phyloP scores from a whole-genome alignment of 2,888 invertebrate genomes.

The Lithophane socia region DNA sequence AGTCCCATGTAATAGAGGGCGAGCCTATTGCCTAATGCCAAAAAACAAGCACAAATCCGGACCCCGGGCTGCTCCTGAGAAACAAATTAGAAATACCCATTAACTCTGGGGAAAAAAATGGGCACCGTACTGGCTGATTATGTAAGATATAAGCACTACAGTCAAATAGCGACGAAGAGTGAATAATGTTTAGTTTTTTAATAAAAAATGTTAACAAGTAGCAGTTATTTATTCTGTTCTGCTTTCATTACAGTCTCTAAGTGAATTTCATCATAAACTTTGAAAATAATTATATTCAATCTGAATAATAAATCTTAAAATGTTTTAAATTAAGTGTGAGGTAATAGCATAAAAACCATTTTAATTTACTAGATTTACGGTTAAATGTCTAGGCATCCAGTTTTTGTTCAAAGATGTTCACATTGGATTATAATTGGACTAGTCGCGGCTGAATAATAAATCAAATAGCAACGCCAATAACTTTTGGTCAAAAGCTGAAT shows the following conservation, averaged over 20 bases:
- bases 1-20: too few relatives aligned
- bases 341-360: constrained; percentile 16
- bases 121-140: too few relatives aligned
- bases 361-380: constrained; percentile 29
- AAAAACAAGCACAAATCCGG: too few relatives aligned
- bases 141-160: not conserved
- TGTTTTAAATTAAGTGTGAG: not conserved
- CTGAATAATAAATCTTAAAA: constrained; percentile 28
- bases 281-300: constrained; percentile 23
- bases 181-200: constrained; percentile 40
- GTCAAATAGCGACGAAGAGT: constrained; percentile 30
- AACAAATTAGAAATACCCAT: too few relatives aligned
- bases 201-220: constrained; percentile 48
- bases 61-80: too few relatives aligned
- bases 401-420: not conserved
- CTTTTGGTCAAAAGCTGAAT: not conserved
- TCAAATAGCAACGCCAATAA: constrained; percentile 5
- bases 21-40: too few relatives aligned
- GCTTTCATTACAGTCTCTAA: constrained; percentile 47
- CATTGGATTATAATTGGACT: not conserved
- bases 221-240: constrained; percentile 38
- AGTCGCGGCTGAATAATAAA: constrained; percentile 11
- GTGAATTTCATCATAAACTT: constrained; percentile 46
- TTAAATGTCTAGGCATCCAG: not conserved
- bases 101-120: too few relatives aligned